Evolutionary conservation across 2,113 vertebrate species (phyloP).

Genomic region (Archocentrus centrarchus): DNA sequence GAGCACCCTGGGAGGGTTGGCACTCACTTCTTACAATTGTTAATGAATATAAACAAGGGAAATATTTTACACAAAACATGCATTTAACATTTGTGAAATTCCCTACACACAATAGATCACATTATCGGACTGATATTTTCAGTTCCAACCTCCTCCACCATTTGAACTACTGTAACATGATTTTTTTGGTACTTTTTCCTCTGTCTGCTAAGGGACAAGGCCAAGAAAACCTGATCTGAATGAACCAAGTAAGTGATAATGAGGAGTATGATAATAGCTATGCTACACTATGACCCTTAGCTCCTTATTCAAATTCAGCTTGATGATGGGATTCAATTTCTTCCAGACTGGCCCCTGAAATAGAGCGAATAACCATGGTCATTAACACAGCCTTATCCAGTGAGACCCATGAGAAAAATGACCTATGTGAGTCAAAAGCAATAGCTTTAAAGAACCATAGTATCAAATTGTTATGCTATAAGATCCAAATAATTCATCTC

Average conservation of each 20-base stretch:
- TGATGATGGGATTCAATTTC: slow-evolving; percentile 53
- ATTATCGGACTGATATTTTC: background rate
- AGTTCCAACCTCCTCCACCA: background rate
- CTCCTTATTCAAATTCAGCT: slow-evolving; percentile 60
- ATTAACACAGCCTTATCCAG: slow-evolving; percentile 34
- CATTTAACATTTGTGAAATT: background rate
- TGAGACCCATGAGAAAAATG: slow-evolving; percentile 34
- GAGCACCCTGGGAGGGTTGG: background rate
- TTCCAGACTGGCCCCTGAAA: slow-evolving; percentile 24
- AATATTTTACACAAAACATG: slow-evolving; percentile 5
- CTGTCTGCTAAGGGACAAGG: slow-evolving; percentile 12
- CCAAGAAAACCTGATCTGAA: slow-evolving; percentile 26
- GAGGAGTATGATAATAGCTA: slow-evolving; percentile 60
- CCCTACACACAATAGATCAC: background rate
- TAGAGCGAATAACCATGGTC: slow-evolving; percentile 32
- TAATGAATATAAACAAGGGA: too few relatives aligned
- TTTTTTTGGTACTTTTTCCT: background rate
- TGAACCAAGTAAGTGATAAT: slow-evolving; percentile 40
- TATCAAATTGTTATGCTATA: slow-evolving; percentile 31
- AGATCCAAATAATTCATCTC: slow-evolving; percentile 37
- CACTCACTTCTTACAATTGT: too few relatives aligned
- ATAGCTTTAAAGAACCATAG: slow-evolving; percentile 44
- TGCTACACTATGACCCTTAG: slow-evolving; percentile 50
- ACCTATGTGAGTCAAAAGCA: slow-evolving; percentile 49
- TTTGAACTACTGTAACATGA: background rate